A percentile compares a stretch with the other conserved stretches of the same genome.
These are phyloP conservation scores for Delphinapterus leucas DNA, from an alignment of 2,113 vertebrate genomes.

Conservation along the genomic window DNA sequence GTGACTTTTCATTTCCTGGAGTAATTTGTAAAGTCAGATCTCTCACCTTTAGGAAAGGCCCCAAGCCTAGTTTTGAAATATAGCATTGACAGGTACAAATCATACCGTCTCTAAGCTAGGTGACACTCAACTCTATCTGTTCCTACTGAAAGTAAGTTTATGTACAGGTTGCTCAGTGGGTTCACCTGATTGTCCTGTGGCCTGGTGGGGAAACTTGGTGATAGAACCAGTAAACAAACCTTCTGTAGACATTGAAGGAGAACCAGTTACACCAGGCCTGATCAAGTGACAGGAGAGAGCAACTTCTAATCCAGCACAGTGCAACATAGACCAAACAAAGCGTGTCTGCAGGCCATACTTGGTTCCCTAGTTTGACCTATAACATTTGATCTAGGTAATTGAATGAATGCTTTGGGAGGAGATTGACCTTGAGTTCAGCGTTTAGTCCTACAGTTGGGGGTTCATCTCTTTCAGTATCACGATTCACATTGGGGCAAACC, in stretches of 20 bases:
- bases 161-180: background rate
- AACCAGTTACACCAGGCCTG: background rate
- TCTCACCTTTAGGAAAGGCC: background rate
- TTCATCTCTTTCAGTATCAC: background rate
- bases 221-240: background rate
- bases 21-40: constrained; percentile 6
- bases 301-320: background rate
- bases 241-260: background rate
- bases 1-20: constrained; percentile 50
- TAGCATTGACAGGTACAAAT: background rate
- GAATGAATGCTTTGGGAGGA: background rate
- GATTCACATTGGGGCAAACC: background rate
- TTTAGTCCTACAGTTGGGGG: background rate
- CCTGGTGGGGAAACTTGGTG: background rate
- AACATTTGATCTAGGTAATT: background rate
- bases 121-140: background rate
- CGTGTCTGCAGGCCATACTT: background rate
- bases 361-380: background rate
- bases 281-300: background rate
- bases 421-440: background rate
- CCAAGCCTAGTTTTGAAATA: background rate
- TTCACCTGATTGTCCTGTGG: background rate
- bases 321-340: background rate
- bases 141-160: background rate
- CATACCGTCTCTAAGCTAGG: background rate